Evolutionary conservation across 2,888 invertebrate genomes (phyloP), one percentile per base, ranked within the genome.

Genomic region (Scaptomyza cyrtandrae): DNA sequence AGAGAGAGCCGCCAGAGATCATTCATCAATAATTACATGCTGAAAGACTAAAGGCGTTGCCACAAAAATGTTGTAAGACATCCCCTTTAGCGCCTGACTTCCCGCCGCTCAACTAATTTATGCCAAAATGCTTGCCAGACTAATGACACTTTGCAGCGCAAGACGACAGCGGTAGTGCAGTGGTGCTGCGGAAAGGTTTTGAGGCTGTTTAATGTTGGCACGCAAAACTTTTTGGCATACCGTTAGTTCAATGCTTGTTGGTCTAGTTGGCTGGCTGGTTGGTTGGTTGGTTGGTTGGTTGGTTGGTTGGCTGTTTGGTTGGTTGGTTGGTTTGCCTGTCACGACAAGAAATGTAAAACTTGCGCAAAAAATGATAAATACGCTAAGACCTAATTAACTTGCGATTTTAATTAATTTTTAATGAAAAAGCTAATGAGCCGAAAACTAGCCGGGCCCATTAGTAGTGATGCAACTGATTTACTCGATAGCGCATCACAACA

Each of bases 401-500:
- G 88, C 80, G 80, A 86, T 89, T 86, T 86, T 87, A 89, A 86
- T 86, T 89, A 85, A 86, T 87, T 89, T 89, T 87, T 86, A 86
- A 86, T 89, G 89, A 87, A 86, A 86, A 85, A 89, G 69, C 71
- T 86, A 86, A 86, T 86, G 85, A 89, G 88, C 83, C 85, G 78
- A 75, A 78, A 86, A 88, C 86, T 80, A 78, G 80, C 71, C 60
- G 60, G 60, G 78, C 75, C 75, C 78, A 78, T 78, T 54, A 61
- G 6, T 29, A 6, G 52, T 11, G 33, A 16, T 41, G 54, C 54
- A 65, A 72, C 73, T 74, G 58, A 73, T 72, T 49, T 27, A 39
- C n/a, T 10, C 39, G 14, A 39, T n/a, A 6, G 37, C 19, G 4
- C 16, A 62, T 24, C 27, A 16, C 37, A 62, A 33, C 37, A 50